Evolutionary conservation across 2,888 invertebrate genomes (phyloP).

Genomic region (Tetragnatha montana): DNA sequence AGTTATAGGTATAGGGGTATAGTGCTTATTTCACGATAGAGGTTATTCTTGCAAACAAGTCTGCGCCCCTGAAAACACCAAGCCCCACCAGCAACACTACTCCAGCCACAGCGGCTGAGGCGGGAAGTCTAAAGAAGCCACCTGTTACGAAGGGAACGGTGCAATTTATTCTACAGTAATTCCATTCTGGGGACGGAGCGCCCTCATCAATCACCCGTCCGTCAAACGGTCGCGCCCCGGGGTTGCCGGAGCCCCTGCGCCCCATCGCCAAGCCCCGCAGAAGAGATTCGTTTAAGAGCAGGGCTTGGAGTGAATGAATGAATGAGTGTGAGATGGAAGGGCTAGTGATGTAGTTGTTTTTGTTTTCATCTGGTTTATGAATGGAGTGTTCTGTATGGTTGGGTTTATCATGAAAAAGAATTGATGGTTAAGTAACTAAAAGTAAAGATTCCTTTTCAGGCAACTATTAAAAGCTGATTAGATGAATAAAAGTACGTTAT

Average conservation of each 20-base stretch:
- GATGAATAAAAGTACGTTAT: too few relatives aligned
- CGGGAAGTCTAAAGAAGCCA: conserved; percentile 36
- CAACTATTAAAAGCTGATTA: too few relatives aligned
- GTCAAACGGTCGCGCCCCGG: conserved; percentile 36
- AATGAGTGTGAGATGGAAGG: too few relatives aligned
- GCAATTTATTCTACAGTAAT: conserved; percentile 59
- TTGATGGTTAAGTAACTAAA: too few relatives aligned
- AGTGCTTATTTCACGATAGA: not conserved
- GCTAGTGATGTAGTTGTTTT: too few relatives aligned
- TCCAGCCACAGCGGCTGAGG: not conserved
- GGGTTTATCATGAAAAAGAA: too few relatives aligned
- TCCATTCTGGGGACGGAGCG: conserved; percentile 9
- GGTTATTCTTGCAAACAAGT: not conserved
- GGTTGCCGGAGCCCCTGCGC: conserved; percentile 28
- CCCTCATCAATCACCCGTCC: conserved; percentile 55
- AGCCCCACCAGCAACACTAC: conserved; percentile 16
- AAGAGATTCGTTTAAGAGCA: too few relatives aligned
- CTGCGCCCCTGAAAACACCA: not conserved
- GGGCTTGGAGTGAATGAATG: too few relatives aligned
- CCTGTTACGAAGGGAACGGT: conserved; percentile 57
- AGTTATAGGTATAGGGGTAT: not conserved
- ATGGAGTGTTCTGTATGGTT: too few relatives aligned
- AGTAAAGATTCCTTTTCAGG: too few relatives aligned
- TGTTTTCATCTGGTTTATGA: too few relatives aligned
- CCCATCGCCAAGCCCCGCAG: conserved; percentile 30